Base-by-base conservation (phyloP, 2,888 invertebrate genomes). In the Hypsopygia costalis region DNA sequence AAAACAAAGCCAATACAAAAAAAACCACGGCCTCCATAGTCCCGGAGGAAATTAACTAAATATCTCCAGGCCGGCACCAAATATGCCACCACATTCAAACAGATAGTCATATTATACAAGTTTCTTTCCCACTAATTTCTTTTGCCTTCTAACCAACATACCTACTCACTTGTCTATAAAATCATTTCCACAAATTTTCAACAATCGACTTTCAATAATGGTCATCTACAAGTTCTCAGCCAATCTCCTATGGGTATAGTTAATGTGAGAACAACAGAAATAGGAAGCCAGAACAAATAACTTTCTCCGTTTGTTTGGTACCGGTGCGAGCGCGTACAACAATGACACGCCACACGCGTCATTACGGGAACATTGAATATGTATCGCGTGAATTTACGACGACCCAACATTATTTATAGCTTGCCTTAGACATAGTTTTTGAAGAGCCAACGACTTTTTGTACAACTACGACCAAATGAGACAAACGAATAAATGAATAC, bases 251-350 rank as follows among this genome's bases (percentile, higher is more conserved):
- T 8, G 29, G 36, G 21, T 30, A 30, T 30, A 29, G 27, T 33
- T 39, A 39, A 39, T 39, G 39, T 39, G 49, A 39, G 39, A 39
- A 39, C 33, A 16, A 10, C 11, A 75, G 74, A 79, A 80, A 74
- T 70, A 77, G 79, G 78, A 82, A 80, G 65, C 67, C 61, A 56
- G 69, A 70, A 75, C 72, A 70, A 73, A 61, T 58, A 53, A 82
- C 86, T 85, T 85, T 85, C 86, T 78, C 86, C 79, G 62, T 81
- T 81, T 82, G 80, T 83, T 82, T 62, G 58, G 62, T 61, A 57
- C 57, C 53, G 53, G 62, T 51, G 56, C 16, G 16, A 16, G 16
- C 16, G 61, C 64, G 57, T 61, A 47, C 54, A 62, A 64, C 68
- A 71, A 65, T 65, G 60, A 58, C 54, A 54, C 49, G 46, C 51